Evolutionary conservation across 2,888 invertebrate species (phyloP), one percentile per base, ranked within the genome.

Genomic region (Azorinus chamasolen): DNA sequence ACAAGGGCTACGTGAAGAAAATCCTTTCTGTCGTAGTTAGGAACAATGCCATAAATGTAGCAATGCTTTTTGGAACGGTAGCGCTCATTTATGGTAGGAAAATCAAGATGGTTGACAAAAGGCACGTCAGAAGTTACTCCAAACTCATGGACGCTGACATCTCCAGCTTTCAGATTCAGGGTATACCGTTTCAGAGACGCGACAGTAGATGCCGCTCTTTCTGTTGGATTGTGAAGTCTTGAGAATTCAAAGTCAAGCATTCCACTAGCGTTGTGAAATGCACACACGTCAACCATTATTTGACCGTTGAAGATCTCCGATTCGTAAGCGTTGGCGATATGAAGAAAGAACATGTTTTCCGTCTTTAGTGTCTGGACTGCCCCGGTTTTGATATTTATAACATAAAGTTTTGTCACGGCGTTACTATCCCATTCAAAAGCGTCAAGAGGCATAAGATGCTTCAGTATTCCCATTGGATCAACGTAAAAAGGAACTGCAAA

Each of bases 241-340:
- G 68, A 48, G 68, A 84, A 25, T 37, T 55, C 59, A 50, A 88
- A 65, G 14, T 46, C 63, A 20, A 66, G 68, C n/a, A 88, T 39
- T 10, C 79, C 63, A n/a, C 61, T 45, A 0, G 80, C 62, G 50
- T 86, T 61, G 6, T 79, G 71, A 51, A 81, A 86, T 2, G 83
- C 64, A 12, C 78, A 66, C 3, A 75, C 24, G 27, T 88, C 86
- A 1, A 85, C 57, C 14, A 79, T 59, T 10, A 87, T 53, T 16
- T 55, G 54, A 25, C 65, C 41, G 0, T 39, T 61, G 54, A 73
- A 73, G n/a, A 73, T 14, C 14, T 24, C 25, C 1, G 64, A 72
- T 71, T 91, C 89, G 63, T 81, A 91, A 4, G 90, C 88, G 55
- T 91, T 91, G 10, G 89, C 79, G 54, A 88, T 86, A 58, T 91